phyloP scores from a whole-genome alignment of 2,113 vertebrate genomes.

The Noctilio leporinus region DNA sequence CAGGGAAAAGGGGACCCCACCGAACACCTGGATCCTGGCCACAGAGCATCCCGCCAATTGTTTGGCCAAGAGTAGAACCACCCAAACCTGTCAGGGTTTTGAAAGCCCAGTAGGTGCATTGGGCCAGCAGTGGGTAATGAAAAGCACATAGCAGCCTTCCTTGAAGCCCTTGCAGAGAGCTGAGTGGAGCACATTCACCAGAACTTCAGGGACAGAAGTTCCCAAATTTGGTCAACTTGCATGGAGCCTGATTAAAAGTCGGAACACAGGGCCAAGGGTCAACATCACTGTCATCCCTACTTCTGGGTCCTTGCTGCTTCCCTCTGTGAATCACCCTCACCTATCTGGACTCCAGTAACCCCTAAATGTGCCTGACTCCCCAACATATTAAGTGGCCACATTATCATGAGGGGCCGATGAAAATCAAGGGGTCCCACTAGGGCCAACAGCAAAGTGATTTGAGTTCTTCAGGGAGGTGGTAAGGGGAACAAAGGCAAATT shows the following conservation, averaged over 20 bases:
- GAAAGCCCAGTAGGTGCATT: background rate
- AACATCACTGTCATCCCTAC: background rate
- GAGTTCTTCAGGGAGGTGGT: background rate
- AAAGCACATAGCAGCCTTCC: background rate
- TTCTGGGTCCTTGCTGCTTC: background rate
- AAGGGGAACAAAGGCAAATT: background rate
- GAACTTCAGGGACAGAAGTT: background rate
- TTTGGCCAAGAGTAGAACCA: background rate
- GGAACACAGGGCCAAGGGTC: background rate
- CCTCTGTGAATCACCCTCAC: accelerated
- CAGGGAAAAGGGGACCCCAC: background rate
- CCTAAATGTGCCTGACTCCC: background rate
- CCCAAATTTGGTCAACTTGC: background rate
- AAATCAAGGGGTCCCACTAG: background rate
- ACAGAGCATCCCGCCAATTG: background rate
- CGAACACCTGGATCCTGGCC: background rate
- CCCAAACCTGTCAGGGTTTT: background rate
- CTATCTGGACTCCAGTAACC: background rate
- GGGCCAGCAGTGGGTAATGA: background rate
- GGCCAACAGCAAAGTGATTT: background rate
- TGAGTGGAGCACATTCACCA: accelerated
- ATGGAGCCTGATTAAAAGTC: background rate
- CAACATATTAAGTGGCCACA: accelerated
- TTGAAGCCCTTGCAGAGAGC: background rate
- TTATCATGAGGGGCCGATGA: background rate